Evolutionary conservation across 1,140 invertebrate species (phyloP), one percentile per base, ranked within the genome.

Genomic region (Pseudomyrmex flavicornis): DNA sequence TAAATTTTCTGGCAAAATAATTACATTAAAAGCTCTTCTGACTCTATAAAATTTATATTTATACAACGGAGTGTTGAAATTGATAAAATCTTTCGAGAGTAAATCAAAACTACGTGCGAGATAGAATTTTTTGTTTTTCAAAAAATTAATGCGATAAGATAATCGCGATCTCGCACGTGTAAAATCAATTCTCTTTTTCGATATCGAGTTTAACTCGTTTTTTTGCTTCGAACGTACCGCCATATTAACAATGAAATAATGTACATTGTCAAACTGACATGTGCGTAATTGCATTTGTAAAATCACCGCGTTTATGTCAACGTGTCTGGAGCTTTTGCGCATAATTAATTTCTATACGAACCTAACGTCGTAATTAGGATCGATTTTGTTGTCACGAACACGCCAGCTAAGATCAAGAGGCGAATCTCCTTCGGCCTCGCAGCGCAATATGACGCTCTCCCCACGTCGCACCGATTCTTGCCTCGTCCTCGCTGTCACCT

Each of bases 321-420:
- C 44, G 50, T 35, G 0, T 35, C 46, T 35, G 54, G 61, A 17
- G 68, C 46, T 48, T 72, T 59, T 52, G 76, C 75, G 87, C 52
- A 84, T 84, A 83, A 89, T 89, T 90, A 84, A 90, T 90, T 91
- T 85, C 75, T 46, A 88, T 88, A 91, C 90, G 68, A 89, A 95
- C 88, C 94, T 94, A 85, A 95, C 94, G 83, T 95, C 94, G 88
- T 95, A 94, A 85, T 94, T 93, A 61, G 94, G 93, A 91, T 95
- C 93, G 76, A 95, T 93, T 52, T 93, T 92, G 88, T 94, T 95
- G 20, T 94, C 93, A 66, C 93, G 91, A 70, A 90, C 92, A 84
- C 93, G 92, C 96, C 96, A 96, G 44, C 94, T 94, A 48, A 96
- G 94, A 77, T 95, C 95, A 74, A 96, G 93, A 20, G 96, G 96